Percentiles rank a stretch among this genome's conserved stretches.
Conservation (phyloP, 2,888 invertebrate species). For the Syritta pipiens region DNA sequence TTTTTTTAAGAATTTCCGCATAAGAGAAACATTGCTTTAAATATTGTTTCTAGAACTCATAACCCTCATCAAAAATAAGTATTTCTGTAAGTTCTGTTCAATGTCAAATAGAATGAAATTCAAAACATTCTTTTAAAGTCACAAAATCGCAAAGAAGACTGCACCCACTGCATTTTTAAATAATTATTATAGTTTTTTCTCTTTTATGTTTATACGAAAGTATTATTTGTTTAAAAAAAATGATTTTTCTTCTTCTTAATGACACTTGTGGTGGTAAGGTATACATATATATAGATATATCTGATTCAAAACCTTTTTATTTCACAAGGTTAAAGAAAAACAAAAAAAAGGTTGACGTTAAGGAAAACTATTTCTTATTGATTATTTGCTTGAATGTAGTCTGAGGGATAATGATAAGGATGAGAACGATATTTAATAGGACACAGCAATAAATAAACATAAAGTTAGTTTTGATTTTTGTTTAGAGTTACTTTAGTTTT, state of each 20-base stretch:
- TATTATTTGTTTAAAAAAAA: conserved; percentile 52
- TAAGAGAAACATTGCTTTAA: no score
- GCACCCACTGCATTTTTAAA: no score
- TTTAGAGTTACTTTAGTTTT: conserved; percentile 43
- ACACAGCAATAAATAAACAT: conserved; percentile 30
- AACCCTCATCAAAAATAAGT: no score
- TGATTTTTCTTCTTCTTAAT: conserved; percentile 66
- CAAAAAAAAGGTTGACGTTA: no score
- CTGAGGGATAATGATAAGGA: conserved; percentile 19
- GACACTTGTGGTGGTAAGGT: conserved; percentile 73
- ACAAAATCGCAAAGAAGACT: no score
- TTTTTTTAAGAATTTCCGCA: no score
- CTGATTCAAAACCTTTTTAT: conserved; percentile 13
- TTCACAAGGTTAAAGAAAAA: neutral
- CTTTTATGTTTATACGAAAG: conserved; percentile 56
- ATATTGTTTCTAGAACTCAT: no score
- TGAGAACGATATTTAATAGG: conserved; percentile 7
- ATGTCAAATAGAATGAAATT: no score
- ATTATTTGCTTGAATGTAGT: conserved; percentile 33
- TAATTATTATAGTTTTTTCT: conserved; percentile 25
- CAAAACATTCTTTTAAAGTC: no score
- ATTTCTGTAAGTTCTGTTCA: no score
- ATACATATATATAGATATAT: conserved; percentile 23
- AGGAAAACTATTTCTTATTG: conserved; percentile 15
- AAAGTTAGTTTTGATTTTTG: conserved; percentile 33